Conservation (phyloP, 2,888 invertebrate species). For the Ophioninae sp. region DNA sequence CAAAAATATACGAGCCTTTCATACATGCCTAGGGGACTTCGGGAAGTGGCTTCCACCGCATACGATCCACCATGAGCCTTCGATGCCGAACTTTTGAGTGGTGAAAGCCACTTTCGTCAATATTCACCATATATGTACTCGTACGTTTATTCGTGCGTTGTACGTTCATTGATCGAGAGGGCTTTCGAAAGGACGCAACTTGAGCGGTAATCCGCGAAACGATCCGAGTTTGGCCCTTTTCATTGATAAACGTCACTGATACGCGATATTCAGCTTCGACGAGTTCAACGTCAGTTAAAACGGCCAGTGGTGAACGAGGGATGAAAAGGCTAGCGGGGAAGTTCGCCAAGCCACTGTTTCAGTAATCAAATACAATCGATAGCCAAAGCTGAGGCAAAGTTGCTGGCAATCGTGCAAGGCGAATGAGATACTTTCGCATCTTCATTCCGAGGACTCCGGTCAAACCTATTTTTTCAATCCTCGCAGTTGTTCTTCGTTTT, state of each 20-base stretch:
- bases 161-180: background rate
- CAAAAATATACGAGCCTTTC: constrained; percentile 44
- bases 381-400: constrained; percentile 52
- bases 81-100: constrained; percentile 29
- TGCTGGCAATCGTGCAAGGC: constrained; percentile 56
- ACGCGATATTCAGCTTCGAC: constrained; percentile 35
- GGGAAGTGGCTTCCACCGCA: background rate
- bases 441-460: constrained; percentile 33
- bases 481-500: background rate
- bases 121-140: background rate
- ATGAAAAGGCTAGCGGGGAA: background rate
- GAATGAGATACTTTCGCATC: constrained; percentile 7
- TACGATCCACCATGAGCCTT: background rate
- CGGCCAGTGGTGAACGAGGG: constrained; percentile 15
- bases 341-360: constrained; percentile 50
- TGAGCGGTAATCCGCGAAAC: background rate
- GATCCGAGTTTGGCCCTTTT: background rate
- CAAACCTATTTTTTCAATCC: constrained; percentile 1
- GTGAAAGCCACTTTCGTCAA: constrained; percentile 18
- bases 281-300: constrained; percentile 31
- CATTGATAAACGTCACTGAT: background rate
- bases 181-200: background rate
- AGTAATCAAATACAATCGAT: constrained; percentile 55
- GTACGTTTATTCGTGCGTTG: background rate
- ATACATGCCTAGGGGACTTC: background rate